Evolutionary conservation across 2,888 invertebrate species (phyloP), one percentile per base, ranked within the genome.

Genomic region (Malthinus seriepunctatus): DNA sequence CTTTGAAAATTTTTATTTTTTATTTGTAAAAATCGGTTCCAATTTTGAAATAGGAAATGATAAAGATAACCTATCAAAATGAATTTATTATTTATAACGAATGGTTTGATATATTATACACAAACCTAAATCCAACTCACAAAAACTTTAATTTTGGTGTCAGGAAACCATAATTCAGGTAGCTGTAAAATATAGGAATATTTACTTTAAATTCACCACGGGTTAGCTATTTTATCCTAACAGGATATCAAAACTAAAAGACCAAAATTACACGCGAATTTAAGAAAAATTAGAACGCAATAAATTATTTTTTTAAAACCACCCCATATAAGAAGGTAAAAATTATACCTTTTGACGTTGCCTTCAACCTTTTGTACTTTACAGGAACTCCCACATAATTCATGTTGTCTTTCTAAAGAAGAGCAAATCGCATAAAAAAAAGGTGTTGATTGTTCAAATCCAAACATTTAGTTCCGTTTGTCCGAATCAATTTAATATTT

Each of bases 171-270:
- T 62, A 62, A 58, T 62, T 62, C 62, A 62, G 62, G 57, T 57
- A 56, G 51, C 37, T 52, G 47, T 48, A 49, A 44, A 57, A 57
- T 52, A 38, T 12, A 32, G 34, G 37, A 50, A 45, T 63, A 64
- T 64, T 64, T 64, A 62, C 64, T 56, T 60, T 64, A 62, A 49
- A 64, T 64, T 62, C 64, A 48, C 50, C 52, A 57, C 52, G 59
- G 62, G 14, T 45, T 45, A 48, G 42, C 44, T 51, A 38, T 38
- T 51, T 50, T 48, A 48, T 57, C 12, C 46, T 11, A 33, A 55
- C 61, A 58, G 63, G 63, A 61, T 61, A 63, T 63, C 58, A 63
- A 60, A 50, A 23, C 42, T 32, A 12, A 49, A 50, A 38, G 33
- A 44, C 11, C 35, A 51, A 23, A 50, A 34, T 9, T 42, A 49